phyloP scores from a whole-genome alignment of 2,113 vertebrate species.

The Thymallus thymallus region DNA sequence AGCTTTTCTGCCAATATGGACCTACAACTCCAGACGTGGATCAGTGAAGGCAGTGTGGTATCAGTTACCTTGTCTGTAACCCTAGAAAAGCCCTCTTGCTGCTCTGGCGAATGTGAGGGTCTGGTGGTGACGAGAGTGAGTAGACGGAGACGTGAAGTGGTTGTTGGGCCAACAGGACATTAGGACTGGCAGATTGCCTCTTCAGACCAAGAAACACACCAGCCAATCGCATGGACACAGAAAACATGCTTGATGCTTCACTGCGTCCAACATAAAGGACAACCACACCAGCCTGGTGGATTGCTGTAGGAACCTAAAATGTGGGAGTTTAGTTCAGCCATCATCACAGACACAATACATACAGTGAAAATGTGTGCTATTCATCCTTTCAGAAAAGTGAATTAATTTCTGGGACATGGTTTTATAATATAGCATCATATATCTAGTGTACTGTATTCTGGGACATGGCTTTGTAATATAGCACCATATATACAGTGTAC shows the following conservation, averaged over 20 bases:
- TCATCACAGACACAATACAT: too few species aligned
- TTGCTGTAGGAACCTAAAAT: conserved; percentile 14
- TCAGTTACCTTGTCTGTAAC: conserved; percentile 55
- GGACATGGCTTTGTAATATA: too few species aligned
- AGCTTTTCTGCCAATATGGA: conserved; percentile 38
- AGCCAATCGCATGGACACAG: conserved; percentile 42
- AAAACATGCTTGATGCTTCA: conserved; percentile 12
- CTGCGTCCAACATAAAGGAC: conserved; percentile 14
- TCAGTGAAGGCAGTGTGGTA: conserved; percentile 43
- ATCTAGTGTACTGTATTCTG: too few species aligned
- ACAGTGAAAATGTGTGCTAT: too few species aligned
- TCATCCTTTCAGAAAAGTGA: too few species aligned
- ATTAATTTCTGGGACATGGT: too few species aligned
- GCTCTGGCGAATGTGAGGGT: conserved; percentile 49
- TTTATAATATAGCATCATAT: too few species aligned
- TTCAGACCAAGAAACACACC: conserved; percentile 62
- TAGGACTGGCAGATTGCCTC: conserved; percentile 80
- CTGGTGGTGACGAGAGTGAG: conserved; percentile 62
- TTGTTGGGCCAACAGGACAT: conserved; percentile 83
- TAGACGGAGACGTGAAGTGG: conserved; percentile 88
- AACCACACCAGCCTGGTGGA: conserved; percentile 7
- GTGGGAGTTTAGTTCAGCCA: conserved; percentile 10
- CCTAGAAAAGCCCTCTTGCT: conserved; percentile 53
- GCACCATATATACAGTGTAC: too few species aligned
- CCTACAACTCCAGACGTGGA: conserved; percentile 34